Evolutionary conservation across 2,888 invertebrate species (phyloP), one percentile per base, ranked within the genome.

Genomic region (Amphipyra tragopoginis): DNA sequence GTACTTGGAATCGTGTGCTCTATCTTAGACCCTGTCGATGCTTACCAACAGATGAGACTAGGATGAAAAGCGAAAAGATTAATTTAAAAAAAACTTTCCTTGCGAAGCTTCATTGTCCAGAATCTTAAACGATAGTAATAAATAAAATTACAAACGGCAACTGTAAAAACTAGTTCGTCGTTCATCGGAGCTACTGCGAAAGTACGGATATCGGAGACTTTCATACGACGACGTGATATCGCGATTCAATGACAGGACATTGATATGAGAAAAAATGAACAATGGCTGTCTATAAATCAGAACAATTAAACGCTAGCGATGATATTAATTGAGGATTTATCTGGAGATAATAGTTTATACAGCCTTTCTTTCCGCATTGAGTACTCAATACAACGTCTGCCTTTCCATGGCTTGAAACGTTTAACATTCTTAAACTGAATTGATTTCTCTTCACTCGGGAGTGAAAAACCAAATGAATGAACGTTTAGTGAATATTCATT

Each of bases 151-250:
- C 45, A 40, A 15, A 51, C 34, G 21, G 11, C 15, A 57, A 52
- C 51, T 42, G 45, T 47, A 63, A 56, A 68, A 72, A 51, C 53
- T 55, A 54, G 53, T 56, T 53, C 39, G 21, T n/a, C 44, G n/a
- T 38, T 42, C 42, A 53, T 42, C 21, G 47, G 9, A 68, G 50
- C 53, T 45, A 29, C 51, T 50, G 47, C 55, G 54, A 59, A 61
- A 70, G 47, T 59, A 53, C 48, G 61, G 47, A 53, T 58, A 58
- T 50, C 40, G 39, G 39, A 5, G 11, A 50, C 53, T 64, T 73
- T 56, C 54, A 50, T 43, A 55, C 39, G 42, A 34, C 13, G 40
- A 49, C 7, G 14, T 45, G 39, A 11, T 39, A 55, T 62, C 42
- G 29, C 44, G 11, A 54, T 29, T 43, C 48, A 68, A 40, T 44